phyloP scores from a whole-genome alignment of 2,888 invertebrate species.

The Allolobophora icterica region DNA sequence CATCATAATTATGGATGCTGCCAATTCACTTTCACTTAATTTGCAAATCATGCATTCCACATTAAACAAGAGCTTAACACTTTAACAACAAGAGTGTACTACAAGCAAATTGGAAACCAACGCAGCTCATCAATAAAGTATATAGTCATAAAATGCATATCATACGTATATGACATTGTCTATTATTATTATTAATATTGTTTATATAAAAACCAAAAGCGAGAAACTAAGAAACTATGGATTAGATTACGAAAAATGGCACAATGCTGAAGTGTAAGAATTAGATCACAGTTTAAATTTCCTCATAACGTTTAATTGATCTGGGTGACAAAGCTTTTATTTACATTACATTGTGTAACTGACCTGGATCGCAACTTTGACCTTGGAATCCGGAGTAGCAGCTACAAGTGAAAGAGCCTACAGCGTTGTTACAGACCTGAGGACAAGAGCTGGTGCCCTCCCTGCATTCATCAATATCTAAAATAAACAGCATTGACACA shows the following conservation, averaged over 20 bases:
- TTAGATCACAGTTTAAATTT: not conserved
- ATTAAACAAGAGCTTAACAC: not conserved
- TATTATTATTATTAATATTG: too few species aligned
- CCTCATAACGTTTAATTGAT: not conserved
- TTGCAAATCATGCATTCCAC: not conserved
- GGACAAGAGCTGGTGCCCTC: slow-evolving; percentile 32
- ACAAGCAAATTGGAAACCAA: too few species aligned
- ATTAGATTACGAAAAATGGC: not conserved
- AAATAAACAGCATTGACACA: not conserved
- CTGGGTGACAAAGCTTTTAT: too few species aligned
- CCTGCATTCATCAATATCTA: slow-evolving; percentile 36
- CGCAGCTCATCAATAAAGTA: too few species aligned
- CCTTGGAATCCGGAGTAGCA: slow-evolving; percentile 34
- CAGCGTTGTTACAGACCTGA: slow-evolving; percentile 34
- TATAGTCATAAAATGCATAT: not conserved
- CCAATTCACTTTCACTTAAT: not conserved
- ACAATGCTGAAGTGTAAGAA: not conserved
- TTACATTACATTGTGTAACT: not conserved
- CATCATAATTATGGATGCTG: too few species aligned
- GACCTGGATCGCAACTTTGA: slow-evolving; percentile 28
- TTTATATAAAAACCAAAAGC: too few species aligned
- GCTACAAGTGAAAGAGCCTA: slow-evolving; percentile 32
- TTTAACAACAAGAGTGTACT: too few species aligned
- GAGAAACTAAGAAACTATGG: not conserved
- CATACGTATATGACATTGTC: not conserved